Base-by-base conservation (phyloP, 2,888 invertebrate species). In the Apodemia zela region DNA sequence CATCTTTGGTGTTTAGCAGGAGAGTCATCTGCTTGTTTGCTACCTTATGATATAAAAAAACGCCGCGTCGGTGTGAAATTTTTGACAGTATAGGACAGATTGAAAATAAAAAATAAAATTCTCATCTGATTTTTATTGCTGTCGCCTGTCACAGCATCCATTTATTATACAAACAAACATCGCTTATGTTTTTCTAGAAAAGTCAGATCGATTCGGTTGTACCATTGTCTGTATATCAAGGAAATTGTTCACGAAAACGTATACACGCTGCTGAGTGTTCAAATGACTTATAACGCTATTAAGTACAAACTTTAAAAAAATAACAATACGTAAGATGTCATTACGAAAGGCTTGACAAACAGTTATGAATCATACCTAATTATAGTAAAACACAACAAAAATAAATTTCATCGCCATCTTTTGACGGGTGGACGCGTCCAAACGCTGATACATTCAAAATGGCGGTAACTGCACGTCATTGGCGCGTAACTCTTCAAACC, bases 141-240 rank as follows among this genome's bases (percentile, higher is more conserved):
- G 87, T 42, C 42, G 6, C 42, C 42, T 42, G 42, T 89, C 75
- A 85, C 89, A 91, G 91, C 91, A 84, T 87, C 81, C 75, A 79
- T 87, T 86, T 84, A 84, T 80, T 79, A 80, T 86, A 90, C 89
- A 90, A 89, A 89, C 84, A 86, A 87, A 88, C 82, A 84, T 84
- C 81, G 80, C 83, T 89, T 87, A 87, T 78, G 79, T 81, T 85
- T 82, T 83, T 80, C 84, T 83, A 85, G 80, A 84, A 82, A 82
- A 82, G 79, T 81, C 86, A 84, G 84, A 85, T 85, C 80, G 70
- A 42, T 79, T 74, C 73, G 74, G 76, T 84, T 84, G 82, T 85
- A 85, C 81, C 77, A 76, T 75, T 72, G 71, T 71, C 73, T 73
- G 72, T 73, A n/a, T 45, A 69, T 67, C 68, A 59, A 69, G 68